Percentiles rank a stretch among this genome's conserved stretches.
These are phyloP conservation scores for Nothura maculosa DNA, from an alignment of 2,797 vertebrate genomes.

Conservation along the genomic window DNA sequence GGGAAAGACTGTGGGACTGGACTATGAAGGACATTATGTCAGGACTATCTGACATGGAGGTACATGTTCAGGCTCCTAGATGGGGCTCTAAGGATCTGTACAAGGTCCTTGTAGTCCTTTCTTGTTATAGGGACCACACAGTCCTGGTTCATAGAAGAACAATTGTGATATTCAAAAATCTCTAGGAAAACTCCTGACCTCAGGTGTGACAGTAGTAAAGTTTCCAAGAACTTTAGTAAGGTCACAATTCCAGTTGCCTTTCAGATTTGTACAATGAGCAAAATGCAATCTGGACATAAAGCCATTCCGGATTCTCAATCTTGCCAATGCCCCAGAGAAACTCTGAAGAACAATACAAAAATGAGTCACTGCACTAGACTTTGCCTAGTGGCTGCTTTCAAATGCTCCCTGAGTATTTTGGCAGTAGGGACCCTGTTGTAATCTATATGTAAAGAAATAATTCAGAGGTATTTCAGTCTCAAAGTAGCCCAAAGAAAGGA, in stretches of 20 bases:
- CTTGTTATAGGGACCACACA: not conserved
- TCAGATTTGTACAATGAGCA: not conserved
- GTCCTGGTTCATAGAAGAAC: not conserved
- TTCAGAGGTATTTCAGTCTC: not conserved
- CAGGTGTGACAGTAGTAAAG: not conserved
- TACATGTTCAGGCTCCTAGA: not conserved
- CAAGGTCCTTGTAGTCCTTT: accelerated
- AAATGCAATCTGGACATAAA: not conserved
- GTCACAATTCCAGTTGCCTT: not conserved
- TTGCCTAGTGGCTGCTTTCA: not conserved
- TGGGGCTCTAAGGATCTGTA: not conserved
- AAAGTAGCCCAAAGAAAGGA: not conserved
- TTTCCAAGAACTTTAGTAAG: not conserved
- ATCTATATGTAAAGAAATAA: not conserved
- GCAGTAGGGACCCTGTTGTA: not conserved
- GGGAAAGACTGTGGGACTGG: not conserved
- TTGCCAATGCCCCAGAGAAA: not conserved
- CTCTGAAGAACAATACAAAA: not conserved
- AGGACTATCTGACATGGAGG: not conserved
- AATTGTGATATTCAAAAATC: not conserved
- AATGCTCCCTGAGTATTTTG: not conserved
- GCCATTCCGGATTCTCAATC: not conserved
- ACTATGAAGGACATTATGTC: not conserved
- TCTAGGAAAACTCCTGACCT: not conserved
- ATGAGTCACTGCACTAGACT: not conserved